Evolutionary conservation across 2,113 vertebrate species (phyloP).

Genomic region (Rhynchopsitta pachyrhyncha): DNA sequence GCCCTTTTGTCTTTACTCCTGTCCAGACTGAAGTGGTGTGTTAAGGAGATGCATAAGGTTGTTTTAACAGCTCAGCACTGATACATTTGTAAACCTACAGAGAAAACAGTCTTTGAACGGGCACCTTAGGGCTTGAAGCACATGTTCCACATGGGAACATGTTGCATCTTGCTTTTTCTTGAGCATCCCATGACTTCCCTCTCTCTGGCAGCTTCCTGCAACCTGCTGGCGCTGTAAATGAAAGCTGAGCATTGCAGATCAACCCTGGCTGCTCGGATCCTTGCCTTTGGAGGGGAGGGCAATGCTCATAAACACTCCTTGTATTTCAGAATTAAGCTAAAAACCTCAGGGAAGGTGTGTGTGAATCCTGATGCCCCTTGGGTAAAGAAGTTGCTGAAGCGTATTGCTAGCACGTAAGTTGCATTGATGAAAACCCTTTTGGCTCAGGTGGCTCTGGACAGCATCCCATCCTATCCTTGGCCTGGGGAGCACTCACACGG

Average conservation of each 20-base stretch:
- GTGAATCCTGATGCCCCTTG: slow-evolving; percentile 26
- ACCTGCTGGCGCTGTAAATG: rapidly evolving
- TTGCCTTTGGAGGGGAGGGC: neutral
- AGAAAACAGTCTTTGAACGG: neutral
- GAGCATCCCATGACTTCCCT: rapidly evolving
- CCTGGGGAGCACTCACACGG: neutral
- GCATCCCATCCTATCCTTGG: rapidly evolving
- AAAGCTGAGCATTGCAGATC: neutral
- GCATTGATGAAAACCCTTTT: neutral
- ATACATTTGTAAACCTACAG: neutral
- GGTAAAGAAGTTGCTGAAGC: slow-evolving; percentile 62
- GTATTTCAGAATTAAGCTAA: slow-evolving; percentile 44
- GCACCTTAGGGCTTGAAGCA: neutral
- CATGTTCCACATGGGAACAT: rapidly evolving
- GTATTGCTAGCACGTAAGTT: slow-evolving; percentile 48
- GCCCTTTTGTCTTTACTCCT: rapidly evolving
- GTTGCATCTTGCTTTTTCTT: neutral
- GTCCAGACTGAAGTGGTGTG: rapidly evolving
- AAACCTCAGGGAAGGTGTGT: neutral
- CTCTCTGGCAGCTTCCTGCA: neutral
- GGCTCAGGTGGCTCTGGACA: neutral
- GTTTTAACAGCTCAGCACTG: rapidly evolving
- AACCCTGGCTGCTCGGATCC: neutral
- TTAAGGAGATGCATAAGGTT: neutral
- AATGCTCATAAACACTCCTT: neutral